Base-by-base conservation (phyloP, 1,140 invertebrate species). In the Drosophila grimshawi region DNA sequence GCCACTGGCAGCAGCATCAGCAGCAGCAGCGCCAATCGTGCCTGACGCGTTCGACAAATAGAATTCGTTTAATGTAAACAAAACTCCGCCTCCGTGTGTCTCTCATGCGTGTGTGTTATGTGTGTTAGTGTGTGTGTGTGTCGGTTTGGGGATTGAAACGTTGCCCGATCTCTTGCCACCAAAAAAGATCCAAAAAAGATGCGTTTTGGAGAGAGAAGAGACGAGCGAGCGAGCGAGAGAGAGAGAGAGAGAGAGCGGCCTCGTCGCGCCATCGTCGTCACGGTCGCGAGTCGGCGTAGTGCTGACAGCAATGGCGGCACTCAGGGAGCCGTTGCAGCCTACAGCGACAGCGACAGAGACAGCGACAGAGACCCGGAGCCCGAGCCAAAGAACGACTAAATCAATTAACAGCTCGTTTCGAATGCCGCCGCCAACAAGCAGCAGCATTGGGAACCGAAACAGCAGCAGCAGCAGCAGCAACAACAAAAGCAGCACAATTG, bases 11-110 rank as follows among this genome's bases (percentile, higher is more conserved):
- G 19, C 19, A 19, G 1, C 19, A 19, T 1, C 19, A 19, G 19
- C 19, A 19, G 19, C 59, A 56, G 35, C 63, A 67, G 56, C 61
- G 63, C 78, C 76, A 81, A 88, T 79, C 86, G 78, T 64, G 76
- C 80, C 71, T 81, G 88, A 83, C 65, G 83, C 71, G 67, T 78
- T 91, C 88, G 88, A 91, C 89, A 91, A 91, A 91, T 90, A 86
- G 85, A 89, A 89, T 90, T 85, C 85, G 70, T 89, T 80, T 80
- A 92, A 92, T 91, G 83, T 92, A 92, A 92, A 92, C 90, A 92
- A 92, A 91, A 92, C 90, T 92, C 90, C 90, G 90, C 90, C 90
- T 88, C 68, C 82, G 81, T 86, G 76, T 79, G 80, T 78, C 51
- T 55, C 79, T 65, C 41, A 33, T 37, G 43, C 41, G 32, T 46